Base-by-base conservation (phyloP, 2,113 vertebrate genomes). In the Camelus bactrianus region DNA sequence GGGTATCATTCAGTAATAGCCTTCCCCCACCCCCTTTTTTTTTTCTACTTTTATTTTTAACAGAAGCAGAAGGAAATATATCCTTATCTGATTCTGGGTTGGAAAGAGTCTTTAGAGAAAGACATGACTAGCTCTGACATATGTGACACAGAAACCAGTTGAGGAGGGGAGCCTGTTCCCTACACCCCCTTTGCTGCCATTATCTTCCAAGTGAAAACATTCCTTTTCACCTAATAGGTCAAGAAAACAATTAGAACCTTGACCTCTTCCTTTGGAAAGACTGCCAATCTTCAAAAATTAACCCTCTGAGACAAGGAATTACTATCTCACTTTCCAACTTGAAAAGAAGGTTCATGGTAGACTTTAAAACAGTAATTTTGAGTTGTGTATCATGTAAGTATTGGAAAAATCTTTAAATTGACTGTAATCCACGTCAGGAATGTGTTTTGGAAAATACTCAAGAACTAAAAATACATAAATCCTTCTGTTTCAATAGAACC, bases 381-480 rank as follows among this genome's bases (percentile, higher is more conserved):
- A 70, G 15, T 87, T 94, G 13, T 24, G 38, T 19, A 10, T 28
- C 14, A 58, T 22, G 52, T 5, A 91, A 7, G 22, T 35, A 8
- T 83, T 54, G 2, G 16, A 11, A 81, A 80, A 77, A 52, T 28
- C 50, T 79, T 82, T 76, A 85, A 81, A 7, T 72, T 58, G 11
- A 81, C 19, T 64, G 12, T 1, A 87, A 89, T 81, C 22, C 20
- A 76, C 6, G 28, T 73, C 42, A 79, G 54, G 2, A 48, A 28
- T 32, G 11, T 50, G 8, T 56, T 89, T 92, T 84, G 73, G 50
- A 94, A 97, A 35, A 65, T 75, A 80, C 24, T 96, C n/a, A 84
- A 81, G 17, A 38, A 64, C 35, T 30, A 91, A 86, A 79, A 48
- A 65, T 35, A 58, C 76, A 38, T 38, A 80, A 93, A 93, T 65